Base-by-base conservation (phyloP, 2,888 invertebrate species). In the Quadroppia sp. region DNA sequence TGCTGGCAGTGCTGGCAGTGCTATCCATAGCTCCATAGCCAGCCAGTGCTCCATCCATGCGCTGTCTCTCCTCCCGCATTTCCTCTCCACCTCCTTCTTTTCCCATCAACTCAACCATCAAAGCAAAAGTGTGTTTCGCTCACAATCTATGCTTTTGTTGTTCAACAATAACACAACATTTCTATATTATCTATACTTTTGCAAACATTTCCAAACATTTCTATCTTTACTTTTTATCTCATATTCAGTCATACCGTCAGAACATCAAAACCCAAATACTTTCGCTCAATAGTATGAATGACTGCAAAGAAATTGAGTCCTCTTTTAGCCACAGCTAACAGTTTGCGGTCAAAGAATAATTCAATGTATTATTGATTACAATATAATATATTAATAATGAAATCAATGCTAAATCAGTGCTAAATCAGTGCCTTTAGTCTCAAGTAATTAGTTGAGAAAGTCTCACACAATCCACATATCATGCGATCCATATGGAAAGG, bases 41-140 rank as follows among this genome's bases (percentile, higher is more conserved):
- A n/a, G n/a, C 59, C 59, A 59, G 15, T 59, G 59, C 64, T 36
- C n/a, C 64, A 64, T 64, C 64, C 64, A 64, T 64, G 64, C 64
- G 64, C 64, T 36, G 32, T 59, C n/a, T 64, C 64, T 64, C 64
- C 64, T 64, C 64, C 64, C 64, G 64, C 64, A 64, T 64, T 64
- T 64, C 64, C 64, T 64, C 64, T 64, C 64, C 64, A 64, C 64
- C 64, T 64, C 64, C 64, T 64, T 64, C 64, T 64, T 64, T 64
- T 64, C 64, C 64, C 64, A 64, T 64, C 64, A 64, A 64, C 64
- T 64, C 64, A 64, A 64, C 64, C 64, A 64, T 64, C 64, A 64
- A 32, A 64, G 20, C 64, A 25, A 64, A 36, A 64, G 36, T 36
- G 64, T 64, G 64, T 64, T 64, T 56, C 20, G 64, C 64, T 32